Conservation (phyloP, 2,797 vertebrate species). For the Thunnus albacares region DNA sequence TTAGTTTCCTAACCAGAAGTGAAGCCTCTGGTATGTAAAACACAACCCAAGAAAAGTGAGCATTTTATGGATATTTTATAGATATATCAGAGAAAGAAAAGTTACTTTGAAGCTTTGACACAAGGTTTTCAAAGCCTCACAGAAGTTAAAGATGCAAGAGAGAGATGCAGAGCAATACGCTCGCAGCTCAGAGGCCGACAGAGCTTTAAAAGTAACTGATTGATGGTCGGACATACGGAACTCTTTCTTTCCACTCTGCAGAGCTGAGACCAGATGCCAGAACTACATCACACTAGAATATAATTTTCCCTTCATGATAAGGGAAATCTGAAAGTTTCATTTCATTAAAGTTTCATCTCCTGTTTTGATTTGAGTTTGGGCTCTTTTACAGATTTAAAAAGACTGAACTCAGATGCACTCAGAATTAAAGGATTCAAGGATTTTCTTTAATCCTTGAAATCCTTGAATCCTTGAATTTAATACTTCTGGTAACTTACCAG, state of each 20-base stretch:
- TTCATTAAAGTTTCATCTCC: constrained; percentile 1
- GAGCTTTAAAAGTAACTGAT: constrained; percentile 54
- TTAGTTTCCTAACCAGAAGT: constrained; percentile 9
- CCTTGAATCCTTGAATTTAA: not conserved
- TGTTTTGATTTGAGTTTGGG: not conserved
- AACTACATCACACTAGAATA: constrained; percentile 15
- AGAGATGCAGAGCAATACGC: constrained; percentile 13
- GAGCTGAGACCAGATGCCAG: constrained; percentile 36
- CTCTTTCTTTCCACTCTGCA: constrained; percentile 17
- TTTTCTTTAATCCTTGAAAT: no score
- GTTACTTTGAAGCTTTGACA: constrained; percentile 66
- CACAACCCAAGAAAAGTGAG: constrained; percentile 30
- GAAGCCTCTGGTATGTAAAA: constrained; percentile 16
- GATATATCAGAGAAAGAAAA: constrained; percentile 38
- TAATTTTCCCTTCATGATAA: constrained; percentile 5
- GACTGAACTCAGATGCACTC: constrained; percentile 8
- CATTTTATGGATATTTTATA: constrained; percentile 25
- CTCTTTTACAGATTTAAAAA: constrained; percentile 8
- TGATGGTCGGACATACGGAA: constrained; percentile 47
- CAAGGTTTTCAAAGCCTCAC: constrained; percentile 62
- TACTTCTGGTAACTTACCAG: not conserved
- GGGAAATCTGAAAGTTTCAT: not conserved
- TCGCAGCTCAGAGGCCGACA: constrained; percentile 2
- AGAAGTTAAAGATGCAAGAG: constrained; percentile 67
- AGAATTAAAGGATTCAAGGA: no score